A percentile compares a stretch with the other conserved stretches of the same genome.
Evolutionary conservation across 2,797 vertebrate species (phyloP).

Genomic region (Coracias cyanogaster): DNA sequence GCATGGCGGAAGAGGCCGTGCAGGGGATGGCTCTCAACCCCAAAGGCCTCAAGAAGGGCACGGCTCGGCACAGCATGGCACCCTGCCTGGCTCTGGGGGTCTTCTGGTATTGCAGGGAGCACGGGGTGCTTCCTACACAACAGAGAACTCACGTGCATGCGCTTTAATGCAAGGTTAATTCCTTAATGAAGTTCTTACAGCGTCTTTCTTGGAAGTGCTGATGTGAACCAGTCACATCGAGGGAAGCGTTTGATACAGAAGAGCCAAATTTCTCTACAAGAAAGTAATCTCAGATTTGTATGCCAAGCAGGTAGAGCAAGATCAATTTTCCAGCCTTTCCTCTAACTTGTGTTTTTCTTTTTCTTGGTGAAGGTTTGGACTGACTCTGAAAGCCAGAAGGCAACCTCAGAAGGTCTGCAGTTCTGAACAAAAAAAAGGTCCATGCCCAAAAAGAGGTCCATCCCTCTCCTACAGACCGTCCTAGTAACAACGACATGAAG

Average conservation of each 20-base stretch:
- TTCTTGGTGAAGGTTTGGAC: not conserved
- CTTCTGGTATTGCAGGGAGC: accelerated
- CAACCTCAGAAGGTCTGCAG: not conserved
- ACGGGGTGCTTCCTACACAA: not conserved
- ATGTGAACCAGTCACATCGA: not conserved
- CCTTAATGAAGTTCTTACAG: not conserved
- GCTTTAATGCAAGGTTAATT: not conserved
- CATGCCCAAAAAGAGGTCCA: not conserved
- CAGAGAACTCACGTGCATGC: not conserved
- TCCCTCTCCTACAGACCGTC: not conserved
- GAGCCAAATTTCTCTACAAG: not conserved
- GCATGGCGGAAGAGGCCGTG: accelerated
- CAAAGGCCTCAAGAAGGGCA: not conserved
- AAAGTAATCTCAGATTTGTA: not conserved
- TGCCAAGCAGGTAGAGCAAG: not conserved
- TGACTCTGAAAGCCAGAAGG: not conserved
- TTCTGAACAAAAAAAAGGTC: not conserved
- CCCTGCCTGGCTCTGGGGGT: accelerated
- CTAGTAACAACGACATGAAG: not conserved
- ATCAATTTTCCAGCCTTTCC: not conserved
- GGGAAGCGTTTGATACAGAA: not conserved
- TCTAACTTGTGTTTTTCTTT: not conserved
- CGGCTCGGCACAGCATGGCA: not conserved
- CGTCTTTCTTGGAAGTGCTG: not conserved
- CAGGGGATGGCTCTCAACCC: accelerated